Base-by-base conservation (phyloP, 2,113 vertebrate genomes). In the Lamprologus speciosus region DNA sequence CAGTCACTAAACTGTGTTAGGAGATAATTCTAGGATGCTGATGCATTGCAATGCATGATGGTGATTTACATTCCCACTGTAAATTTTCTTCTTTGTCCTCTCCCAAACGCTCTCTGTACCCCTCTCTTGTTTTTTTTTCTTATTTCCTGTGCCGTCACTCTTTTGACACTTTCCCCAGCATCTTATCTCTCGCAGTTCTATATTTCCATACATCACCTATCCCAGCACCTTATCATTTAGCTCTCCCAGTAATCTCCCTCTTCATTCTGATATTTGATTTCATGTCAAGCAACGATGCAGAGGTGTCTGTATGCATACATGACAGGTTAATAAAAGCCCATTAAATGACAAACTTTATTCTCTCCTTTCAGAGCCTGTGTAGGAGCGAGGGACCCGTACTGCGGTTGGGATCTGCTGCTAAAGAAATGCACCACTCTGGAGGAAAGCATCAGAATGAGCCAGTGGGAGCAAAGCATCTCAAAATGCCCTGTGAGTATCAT, bases 391-490 rank as follows among this genome's bases (percentile, higher is more conserved):
- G 98, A 99, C 94, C 98, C 98, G 0, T 99, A 99, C 63, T 99
- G 98, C 60, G 98, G 98, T 81, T 99, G 98, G 98, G 98, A 99
- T 73, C 73, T 97, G 92, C 95, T 98, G 84, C 95, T 97, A 94
- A 98, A 98, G 96, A 98, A 97, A 79, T 99, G 98, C 83, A 98
- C 98, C 6, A 98, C 97, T 0, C 95, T 99, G 86, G 98, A 99
- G 95, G 97, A 98, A 88, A 99, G 98, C 82, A 95, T 98, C 87
- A 97, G 97, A 91, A 99, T 99, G 98, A 98, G 96, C 54, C 98
- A 98, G 81, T 99, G 98, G 98, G 98, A 99, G 83, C 98, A 99
- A 93, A 98, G 96, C 93, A 97, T 98, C 92, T 96, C 97, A 9
- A 87, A 96, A 83, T 99, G 98, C 87, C 98, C 98, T 19, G 98